Evolutionary conservation across 2,888 invertebrate species (phyloP).

Genomic region (Yponomeuta plumbellus): DNA sequence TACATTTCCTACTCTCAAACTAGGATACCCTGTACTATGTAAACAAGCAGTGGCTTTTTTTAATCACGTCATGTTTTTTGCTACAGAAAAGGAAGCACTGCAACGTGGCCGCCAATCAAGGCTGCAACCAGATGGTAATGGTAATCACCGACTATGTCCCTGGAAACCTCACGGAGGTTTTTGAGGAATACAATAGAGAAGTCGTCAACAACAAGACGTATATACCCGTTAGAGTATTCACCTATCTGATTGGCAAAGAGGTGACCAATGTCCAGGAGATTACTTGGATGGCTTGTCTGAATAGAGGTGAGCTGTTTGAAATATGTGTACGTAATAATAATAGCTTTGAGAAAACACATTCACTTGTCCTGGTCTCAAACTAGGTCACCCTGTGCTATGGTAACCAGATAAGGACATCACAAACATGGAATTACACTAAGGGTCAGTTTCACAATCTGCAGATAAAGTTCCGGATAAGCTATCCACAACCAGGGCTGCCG

Average conservation of each 20-base stretch:
- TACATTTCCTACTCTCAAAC: too few relatives aligned
- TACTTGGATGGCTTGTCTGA: conserved; percentile 95
- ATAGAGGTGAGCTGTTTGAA: conserved; percentile 80
- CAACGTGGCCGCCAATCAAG: conserved; percentile 59
- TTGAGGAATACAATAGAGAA: conserved; percentile 86
- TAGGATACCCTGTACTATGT: too few relatives aligned
- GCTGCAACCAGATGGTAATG: conserved; percentile 98
- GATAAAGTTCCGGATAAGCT: too few relatives aligned
- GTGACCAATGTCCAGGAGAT: conserved; percentile 93
- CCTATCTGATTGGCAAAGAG: conserved; percentile 96
- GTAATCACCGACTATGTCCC: conserved; percentile 96
- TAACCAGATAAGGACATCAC: too few relatives aligned
- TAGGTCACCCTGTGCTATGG: too few relatives aligned
- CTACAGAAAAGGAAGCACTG: conserved; percentile 48
- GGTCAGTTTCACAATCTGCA: too few relatives aligned
- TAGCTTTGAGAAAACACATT: too few relatives aligned
- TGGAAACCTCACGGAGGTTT: conserved; percentile 90
- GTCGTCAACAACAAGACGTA: conserved; percentile 76
- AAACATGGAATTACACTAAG: too few relatives aligned
- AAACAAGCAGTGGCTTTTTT: too few relatives aligned
- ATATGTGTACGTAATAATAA: not conserved
- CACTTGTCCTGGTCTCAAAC: too few relatives aligned
- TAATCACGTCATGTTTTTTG: not conserved
- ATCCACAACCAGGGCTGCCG: too few relatives aligned
- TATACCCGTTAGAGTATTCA: conserved; percentile 94